These are phyloP conservation scores for Aproaerema taeniolella DNA, from an alignment of 2,888 invertebrate species.

Conservation along the genomic window DNA sequence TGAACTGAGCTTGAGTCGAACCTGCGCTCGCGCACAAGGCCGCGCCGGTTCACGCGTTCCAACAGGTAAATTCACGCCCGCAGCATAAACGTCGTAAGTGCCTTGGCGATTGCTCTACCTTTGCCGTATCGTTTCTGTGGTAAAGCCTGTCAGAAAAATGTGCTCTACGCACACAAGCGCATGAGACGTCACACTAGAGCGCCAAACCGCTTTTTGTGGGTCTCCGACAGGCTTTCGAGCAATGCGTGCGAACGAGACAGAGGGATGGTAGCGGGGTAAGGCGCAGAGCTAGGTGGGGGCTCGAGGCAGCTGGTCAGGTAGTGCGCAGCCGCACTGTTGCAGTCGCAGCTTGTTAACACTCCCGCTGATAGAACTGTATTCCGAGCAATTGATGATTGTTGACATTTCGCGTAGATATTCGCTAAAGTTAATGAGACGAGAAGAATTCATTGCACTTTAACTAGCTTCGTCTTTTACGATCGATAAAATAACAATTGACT, in stretches of 20 bases:
- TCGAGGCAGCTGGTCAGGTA: conserved; percentile 73
- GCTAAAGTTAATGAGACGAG: conserved; percentile 33
- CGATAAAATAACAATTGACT: neutral
- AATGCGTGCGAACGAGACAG: conserved; percentile 57
- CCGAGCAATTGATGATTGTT: conserved; percentile 50
- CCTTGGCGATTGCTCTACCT: conserved; percentile 44
- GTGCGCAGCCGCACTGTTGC: conserved; percentile 61
- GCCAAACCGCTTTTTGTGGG: conserved; percentile 73
- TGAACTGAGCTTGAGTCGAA: conserved; percentile 69
- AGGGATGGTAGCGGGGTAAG: conserved; percentile 58
- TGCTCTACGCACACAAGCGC: conserved; percentile 55
- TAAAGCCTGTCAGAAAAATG: conserved; percentile 71
- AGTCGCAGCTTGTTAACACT: conserved; percentile 71
- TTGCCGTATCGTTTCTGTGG: conserved; percentile 45
- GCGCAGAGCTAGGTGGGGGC: conserved; percentile 55
- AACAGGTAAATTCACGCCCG: conserved; percentile 71
- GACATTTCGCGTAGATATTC: conserved; percentile 43
- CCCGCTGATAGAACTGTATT: conserved; percentile 58
- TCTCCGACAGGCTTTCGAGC: conserved; percentile 54
- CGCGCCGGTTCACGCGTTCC: conserved; percentile 79
- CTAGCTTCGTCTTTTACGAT: conserved; percentile 17
- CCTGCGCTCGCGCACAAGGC: conserved; percentile 79
- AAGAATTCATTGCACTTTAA: conserved; percentile 21
- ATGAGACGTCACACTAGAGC: conserved; percentile 42
- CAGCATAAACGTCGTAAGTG: conserved; percentile 52